Base-by-base conservation (phyloP, 2,888 invertebrate species). In the Mellilla xanthometata region DNA sequence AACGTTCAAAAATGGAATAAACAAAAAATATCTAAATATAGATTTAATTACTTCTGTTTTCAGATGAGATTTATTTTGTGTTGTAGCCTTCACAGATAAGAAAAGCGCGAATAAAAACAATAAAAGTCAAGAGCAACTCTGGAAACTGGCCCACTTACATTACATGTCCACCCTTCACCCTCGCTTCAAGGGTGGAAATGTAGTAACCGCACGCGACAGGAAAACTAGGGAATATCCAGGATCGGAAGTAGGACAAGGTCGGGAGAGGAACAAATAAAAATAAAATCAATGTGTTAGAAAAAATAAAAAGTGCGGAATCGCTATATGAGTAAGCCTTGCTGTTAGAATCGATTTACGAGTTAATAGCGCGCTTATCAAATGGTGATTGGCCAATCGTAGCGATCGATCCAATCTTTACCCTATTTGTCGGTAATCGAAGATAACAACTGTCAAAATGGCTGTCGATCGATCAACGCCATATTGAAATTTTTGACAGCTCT, bases 71-170 rank as follows among this genome's bases (percentile, higher is more conserved):
- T 24, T 24, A 24, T 10, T 23, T 10, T 15, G 7, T 24, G 7
- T 2, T 9, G 15, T 9, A 45, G 31, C 39, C 23, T 47, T 32
- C 28, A 24, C 4, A 11, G 63, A 62, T 65, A 62, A 43, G 39
- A 52, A 60, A 60, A 66, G 68, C 69, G 71, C 70, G 70, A 68
- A 68, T 71, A 70, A 68, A 68, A 73, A 76, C 70, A 64, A 73
- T 76, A 73, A 73, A 72, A 74, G 71, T 38, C 32, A 41, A 47
- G 38, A 42, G 33, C 29, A 48, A 48, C 41, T 26, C 10, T 32
- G 32, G 28, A 36, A 47, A 32, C 41, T 33, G 31, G 44, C 49
- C 47, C 22, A 44, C 40, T 46, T 49, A 47, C 47, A 52, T 36
- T 49, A 49, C 49, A 52, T 40, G 46, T 46, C 46, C 40, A 38